Evolutionary conservation across 1,140 invertebrate species (phyloP).

Genomic region (Tetranychus urticae): DNA sequence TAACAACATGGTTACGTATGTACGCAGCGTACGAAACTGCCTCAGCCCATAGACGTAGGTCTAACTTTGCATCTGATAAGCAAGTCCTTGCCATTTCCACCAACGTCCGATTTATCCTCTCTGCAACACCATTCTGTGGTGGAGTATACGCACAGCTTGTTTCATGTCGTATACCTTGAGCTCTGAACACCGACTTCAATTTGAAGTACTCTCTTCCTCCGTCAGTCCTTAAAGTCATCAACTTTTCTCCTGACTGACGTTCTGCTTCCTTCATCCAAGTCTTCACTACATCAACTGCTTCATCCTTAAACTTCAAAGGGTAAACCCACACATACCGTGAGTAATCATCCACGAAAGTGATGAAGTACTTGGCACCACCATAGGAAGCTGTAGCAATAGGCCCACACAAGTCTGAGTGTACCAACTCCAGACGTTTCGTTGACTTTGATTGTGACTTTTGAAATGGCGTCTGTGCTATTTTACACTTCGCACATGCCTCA

Average conservation of each 20-base stretch:
- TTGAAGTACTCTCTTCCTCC: slow-evolving; percentile 5
- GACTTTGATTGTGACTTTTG: too few relatives aligned
- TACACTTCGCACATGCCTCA: too few relatives aligned
- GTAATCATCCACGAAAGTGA: too few relatives aligned
- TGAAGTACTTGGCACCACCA: too few relatives aligned
- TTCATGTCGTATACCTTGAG: slow-evolving; percentile 16
- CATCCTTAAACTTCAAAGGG: too few relatives aligned
- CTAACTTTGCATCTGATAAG: slow-evolving; percentile 17
- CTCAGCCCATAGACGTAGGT: not conserved
- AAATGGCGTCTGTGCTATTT: too few relatives aligned
- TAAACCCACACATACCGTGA: too few relatives aligned
- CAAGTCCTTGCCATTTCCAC: slow-evolving; percentile 21
- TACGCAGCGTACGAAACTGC: not conserved
- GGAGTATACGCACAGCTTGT: slow-evolving; percentile 23
- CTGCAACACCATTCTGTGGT: slow-evolving; percentile 26
- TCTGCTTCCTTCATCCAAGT: not conserved
- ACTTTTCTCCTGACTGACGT: not conserved
- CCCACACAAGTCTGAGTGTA: too few relatives aligned
- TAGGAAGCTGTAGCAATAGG: too few relatives aligned
- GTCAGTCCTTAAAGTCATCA: slow-evolving; percentile 5
- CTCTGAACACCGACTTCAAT: slow-evolving; percentile 8
- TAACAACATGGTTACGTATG: not conserved
- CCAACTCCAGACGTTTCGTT: too few relatives aligned
- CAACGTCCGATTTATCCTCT: slow-evolving; percentile 21
- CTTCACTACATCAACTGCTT: too few relatives aligned